phyloP scores from a whole-genome alignment of 1,140 invertebrate genomes.

The Drosophila carrolli region DNA sequence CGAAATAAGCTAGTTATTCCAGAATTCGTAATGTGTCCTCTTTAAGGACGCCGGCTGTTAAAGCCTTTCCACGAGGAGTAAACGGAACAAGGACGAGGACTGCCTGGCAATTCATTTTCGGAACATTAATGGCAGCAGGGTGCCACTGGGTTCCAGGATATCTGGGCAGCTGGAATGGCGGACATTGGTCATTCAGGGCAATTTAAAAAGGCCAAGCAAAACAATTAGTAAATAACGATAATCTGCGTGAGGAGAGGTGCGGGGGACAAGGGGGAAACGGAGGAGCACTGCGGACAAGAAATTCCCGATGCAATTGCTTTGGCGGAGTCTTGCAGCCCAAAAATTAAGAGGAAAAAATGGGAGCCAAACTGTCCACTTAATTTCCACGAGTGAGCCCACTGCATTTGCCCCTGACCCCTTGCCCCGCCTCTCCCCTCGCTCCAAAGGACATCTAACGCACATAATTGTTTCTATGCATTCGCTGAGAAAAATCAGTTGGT shows the following conservation, averaged over 20 bases:
- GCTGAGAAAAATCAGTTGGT: slow-evolving; percentile 2
- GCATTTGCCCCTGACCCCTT: slow-evolving; percentile 6
- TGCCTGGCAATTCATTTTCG: slow-evolving; percentile 57
- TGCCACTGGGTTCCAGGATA: slow-evolving; percentile 20
- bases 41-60: slow-evolving; percentile 8
- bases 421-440: background rate
- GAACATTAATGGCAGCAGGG: slow-evolving; percentile 58
- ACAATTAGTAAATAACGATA: slow-evolving; percentile 62
- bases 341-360: slow-evolving; percentile 25
- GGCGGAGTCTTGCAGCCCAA: slow-evolving; percentile 14
- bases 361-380: slow-evolving; percentile 70
- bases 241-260: slow-evolving; percentile 44
- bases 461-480: slow-evolving; percentile 71
- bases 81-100: slow-evolving; percentile 31
- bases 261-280: background rate
- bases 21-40: background rate
- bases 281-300: slow-evolving; percentile 17
- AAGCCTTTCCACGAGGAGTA: slow-evolving; percentile 86
- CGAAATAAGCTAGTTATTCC: background rate
- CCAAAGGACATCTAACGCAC: slow-evolving; percentile 66
- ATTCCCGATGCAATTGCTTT: slow-evolving; percentile 34
- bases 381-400: slow-evolving; percentile 71
- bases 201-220: slow-evolving; percentile 58
- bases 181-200: slow-evolving; percentile 53
- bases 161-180: slow-evolving; percentile 13